Evolutionary conservation across 2,113 vertebrate species (phyloP).

Genomic region (Albula goreensis): DNA sequence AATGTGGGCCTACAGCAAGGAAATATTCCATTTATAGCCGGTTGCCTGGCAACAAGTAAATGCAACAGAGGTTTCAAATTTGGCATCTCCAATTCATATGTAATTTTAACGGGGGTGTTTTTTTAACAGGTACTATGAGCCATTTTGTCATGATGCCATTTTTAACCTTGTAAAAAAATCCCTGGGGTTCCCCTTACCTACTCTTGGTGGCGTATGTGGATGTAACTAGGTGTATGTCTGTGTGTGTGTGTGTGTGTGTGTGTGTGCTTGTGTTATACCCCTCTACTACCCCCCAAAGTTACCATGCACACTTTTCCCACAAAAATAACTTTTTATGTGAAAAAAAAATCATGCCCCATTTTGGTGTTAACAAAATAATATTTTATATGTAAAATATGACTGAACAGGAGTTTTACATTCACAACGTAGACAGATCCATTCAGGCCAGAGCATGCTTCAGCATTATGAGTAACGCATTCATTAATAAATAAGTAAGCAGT

Average conservation of each 20-base stretch:
- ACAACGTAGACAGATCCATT: too few relatives aligned
- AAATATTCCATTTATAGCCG: constrained; percentile 28
- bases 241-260: constrained; percentile 20
- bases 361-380: too few relatives aligned
- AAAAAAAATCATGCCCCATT: too few relatives aligned
- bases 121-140: background rate
- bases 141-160: background rate
- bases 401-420: too few relatives aligned
- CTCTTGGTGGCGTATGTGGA: background rate
- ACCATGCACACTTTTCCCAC: too few relatives aligned
- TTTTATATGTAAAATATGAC: too few relatives aligned
- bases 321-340: too few relatives aligned
- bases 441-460: too few relatives aligned
- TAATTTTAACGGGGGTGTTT: background rate
- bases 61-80: constrained; percentile 14
- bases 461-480: too few relatives aligned
- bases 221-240: background rate
- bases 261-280: background rate
- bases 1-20: background rate
- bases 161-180: background rate
- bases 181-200: too few relatives aligned
- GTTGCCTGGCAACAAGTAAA: constrained; percentile 20
- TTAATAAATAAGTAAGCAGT: too few relatives aligned
- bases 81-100: constrained; percentile 6
- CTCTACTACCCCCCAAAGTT: too few relatives aligned